phyloP scores from a whole-genome alignment of 1,140 invertebrate genomes.

The Reticulitermes speratus region DNA sequence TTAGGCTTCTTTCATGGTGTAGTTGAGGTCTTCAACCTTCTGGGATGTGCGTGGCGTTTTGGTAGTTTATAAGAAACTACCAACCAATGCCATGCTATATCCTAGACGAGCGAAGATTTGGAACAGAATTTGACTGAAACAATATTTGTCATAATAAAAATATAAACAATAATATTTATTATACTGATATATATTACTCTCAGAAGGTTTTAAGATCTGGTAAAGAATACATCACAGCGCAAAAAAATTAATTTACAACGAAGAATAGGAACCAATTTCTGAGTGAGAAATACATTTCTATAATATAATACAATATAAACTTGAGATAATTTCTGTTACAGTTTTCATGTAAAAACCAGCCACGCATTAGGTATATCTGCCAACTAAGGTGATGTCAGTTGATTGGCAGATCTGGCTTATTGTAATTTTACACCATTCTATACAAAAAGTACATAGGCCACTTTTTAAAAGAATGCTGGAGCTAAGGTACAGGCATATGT shows the following conservation, averaged over 20 bases:
- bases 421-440: background rate
- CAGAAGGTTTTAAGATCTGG: background rate
- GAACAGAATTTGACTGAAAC: background rate
- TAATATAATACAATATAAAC: background rate
- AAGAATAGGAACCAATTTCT: conserved; percentile 16
- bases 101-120: too few relatives aligned
- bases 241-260: conserved; percentile 4
- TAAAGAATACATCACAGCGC: background rate
- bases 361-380: background rate
- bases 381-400: background rate
- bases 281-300: background rate
- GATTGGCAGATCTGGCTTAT: background rate
- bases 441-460: background rate
- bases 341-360: background rate
- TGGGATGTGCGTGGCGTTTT: too few relatives aligned
- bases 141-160: background rate
- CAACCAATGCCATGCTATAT: too few relatives aligned
- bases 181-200: background rate
- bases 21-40: too few relatives aligned
- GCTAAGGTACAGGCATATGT: background rate
- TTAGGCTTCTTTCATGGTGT: too few relatives aligned
- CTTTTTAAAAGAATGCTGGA: background rate
- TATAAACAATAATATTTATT: too few relatives aligned
- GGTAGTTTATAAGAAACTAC: too few relatives aligned
- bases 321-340: background rate